phyloP scores from a whole-genome alignment of 1,140 invertebrate genomes.

The Spodoptera litura region DNA sequence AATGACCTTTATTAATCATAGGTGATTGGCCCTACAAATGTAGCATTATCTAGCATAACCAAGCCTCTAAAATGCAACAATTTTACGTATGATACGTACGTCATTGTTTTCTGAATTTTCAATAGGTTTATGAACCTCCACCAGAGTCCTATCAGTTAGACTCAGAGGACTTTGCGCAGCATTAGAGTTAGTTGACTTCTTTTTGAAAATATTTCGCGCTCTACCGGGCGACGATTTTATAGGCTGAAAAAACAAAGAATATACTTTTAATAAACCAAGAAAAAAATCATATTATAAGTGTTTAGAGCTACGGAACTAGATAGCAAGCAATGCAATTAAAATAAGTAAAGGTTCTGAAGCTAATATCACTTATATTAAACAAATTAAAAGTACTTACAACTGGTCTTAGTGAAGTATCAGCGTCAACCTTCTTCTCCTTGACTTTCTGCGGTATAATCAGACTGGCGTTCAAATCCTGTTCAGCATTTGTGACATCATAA shows the following conservation, averaged over 20 bases:
- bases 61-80: no score
- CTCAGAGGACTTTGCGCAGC: slow-evolving; percentile 72
- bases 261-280: not conserved
- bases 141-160: slow-evolving; percentile 78
- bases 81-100: slow-evolving; percentile 63
- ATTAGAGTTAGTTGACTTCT: slow-evolving; percentile 71
- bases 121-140: slow-evolving; percentile 66
- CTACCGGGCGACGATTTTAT: slow-evolving; percentile 79
- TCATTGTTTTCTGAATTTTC: slow-evolving; percentile 68
- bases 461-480: slow-evolving; percentile 74
- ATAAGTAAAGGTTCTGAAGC: no score
- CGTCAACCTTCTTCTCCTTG: slow-evolving; percentile 71
- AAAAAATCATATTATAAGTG: no score
- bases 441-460: slow-evolving; percentile 79
- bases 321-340: no score
- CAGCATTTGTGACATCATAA: slow-evolving; percentile 74
- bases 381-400: slow-evolving; percentile 64
- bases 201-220: slow-evolving; percentile 80
- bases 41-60: not conserved
- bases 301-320: no score
- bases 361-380: not conserved
- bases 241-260: slow-evolving; percentile 67
- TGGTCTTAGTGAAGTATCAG: slow-evolving; percentile 74
- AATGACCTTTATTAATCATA: no score
- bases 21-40: no score